phyloP scores from a whole-genome alignment of 2,888 invertebrate species.

The Phragmatobia fuliginosa region DNA sequence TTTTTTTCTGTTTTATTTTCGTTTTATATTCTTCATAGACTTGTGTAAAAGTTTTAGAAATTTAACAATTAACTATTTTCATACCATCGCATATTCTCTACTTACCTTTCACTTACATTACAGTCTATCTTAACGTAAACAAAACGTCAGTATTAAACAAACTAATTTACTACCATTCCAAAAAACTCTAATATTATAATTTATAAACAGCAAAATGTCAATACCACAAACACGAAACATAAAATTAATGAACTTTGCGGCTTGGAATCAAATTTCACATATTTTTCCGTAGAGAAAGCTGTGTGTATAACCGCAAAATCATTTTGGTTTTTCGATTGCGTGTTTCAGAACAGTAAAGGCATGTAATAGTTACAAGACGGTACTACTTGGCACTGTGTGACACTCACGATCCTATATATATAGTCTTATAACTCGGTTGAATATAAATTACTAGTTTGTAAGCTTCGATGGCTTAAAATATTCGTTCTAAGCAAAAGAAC shows the following conservation, averaged over 20 bases:
- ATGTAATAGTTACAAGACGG: constrained; percentile 54
- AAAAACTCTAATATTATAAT: constrained; percentile 12
- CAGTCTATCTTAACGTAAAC: background rate
- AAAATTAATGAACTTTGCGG: constrained; percentile 1
- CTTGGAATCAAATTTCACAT: background rate
- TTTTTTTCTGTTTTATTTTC: no score
- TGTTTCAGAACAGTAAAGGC: constrained; percentile 55
- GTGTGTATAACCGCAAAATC: constrained; percentile 28
- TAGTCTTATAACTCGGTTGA: constrained; percentile 6
- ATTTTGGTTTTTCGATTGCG: constrained; percentile 43
- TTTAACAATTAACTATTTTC: no score
- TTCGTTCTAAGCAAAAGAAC: no score
- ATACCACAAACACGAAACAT: constrained; percentile 3
- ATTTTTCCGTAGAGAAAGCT: constrained; percentile 20
- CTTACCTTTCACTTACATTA: no score
- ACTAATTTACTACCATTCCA: background rate
- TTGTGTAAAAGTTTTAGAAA: no score
- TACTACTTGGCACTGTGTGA: constrained; percentile 63
- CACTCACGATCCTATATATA: constrained; percentile 48
- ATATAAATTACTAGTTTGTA: constrained; percentile 1
- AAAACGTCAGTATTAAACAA: background rate
- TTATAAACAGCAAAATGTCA: constrained; percentile 13
- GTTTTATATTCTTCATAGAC: no score
- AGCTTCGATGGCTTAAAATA: background rate
- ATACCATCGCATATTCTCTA: no score